Evolutionary conservation across 2,888 invertebrate species (phyloP).

Genomic region (Rosalia funebris): DNA sequence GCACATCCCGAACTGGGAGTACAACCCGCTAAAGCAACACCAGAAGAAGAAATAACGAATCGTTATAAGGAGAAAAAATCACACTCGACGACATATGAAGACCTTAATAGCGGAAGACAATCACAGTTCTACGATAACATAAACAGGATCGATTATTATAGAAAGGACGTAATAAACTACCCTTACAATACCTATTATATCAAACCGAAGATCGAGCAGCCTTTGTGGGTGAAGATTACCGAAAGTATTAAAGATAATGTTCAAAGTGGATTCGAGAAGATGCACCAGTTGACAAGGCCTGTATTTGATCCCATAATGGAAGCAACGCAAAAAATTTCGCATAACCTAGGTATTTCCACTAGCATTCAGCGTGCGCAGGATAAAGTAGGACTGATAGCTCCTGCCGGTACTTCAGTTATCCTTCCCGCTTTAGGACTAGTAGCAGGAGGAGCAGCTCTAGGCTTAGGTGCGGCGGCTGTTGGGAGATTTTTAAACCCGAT

Average conservation of each 20-base stretch:
- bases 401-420: conserved; percentile 71
- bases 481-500: conserved; percentile 71
- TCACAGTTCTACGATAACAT: conserved; percentile 64
- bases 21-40: conserved; percentile 75
- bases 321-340: conserved; percentile 82
- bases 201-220: conserved; percentile 71
- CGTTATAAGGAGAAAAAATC: conserved; percentile 49
- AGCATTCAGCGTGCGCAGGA: conserved; percentile 66
- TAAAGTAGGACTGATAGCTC: conserved; percentile 72
- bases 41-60: conserved; percentile 52
- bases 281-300: conserved; percentile 74
- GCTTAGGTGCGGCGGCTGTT: conserved; percentile 81
- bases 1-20: conserved; percentile 83
- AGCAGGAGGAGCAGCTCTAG: conserved; percentile 84
- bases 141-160: conserved; percentile 63
- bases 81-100: conserved; percentile 60
- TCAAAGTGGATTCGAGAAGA: conserved; percentile 75
- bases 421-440: conserved; percentile 81
- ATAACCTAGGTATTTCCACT: conserved; percentile 75
- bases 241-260: conserved; percentile 79
- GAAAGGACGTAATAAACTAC: conserved; percentile 67
- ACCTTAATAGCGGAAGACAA: conserved; percentile 54
- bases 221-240: conserved; percentile 79
- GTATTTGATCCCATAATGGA: conserved; percentile 80
- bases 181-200: conserved; percentile 70